Base-by-base conservation (phyloP, 2,797 vertebrate genomes). In the Anguilla anguilla region DNA sequence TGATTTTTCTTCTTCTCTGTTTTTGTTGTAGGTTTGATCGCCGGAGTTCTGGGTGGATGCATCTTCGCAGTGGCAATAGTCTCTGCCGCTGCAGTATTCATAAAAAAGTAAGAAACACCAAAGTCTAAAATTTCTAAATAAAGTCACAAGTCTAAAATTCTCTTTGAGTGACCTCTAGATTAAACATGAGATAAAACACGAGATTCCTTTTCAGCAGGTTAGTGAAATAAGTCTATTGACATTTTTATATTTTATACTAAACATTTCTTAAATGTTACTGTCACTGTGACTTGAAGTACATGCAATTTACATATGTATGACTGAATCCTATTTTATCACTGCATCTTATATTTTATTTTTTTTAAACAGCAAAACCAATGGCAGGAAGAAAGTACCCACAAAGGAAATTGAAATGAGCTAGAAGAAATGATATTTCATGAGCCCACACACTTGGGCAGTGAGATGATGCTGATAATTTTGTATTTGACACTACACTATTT, bases 11-110 rank as follows among this genome's bases (percentile, higher is more conserved):
- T 28, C 6, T 69, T 67, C 2, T 64, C 28, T 19, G 19, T 59
- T 85, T 46, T 55, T 2, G 9, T 85, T 46, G 31, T 87, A 93
- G 93, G 93, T 9, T 39, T 93, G 85, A 88, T 93, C 84, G 91
- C 92, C 46, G 91, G 90, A 2, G 25, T 93, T 83, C 9, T 93
- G 74, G 93, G 91, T 43, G 91, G 88, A 3, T 81, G 92, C 79
- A 84, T 93, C 46, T 93, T 93, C 86, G 89, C 85, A 3, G 89
- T 87, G 39, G 91, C 93, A 0, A 3, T 90, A 15, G 67, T 90
- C 53, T 64, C 89, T 81, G 86, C 88, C n/a, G 2, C 90, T 77
- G 91, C 84, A 6, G 2, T 91, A 43, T n/a, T 92, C 84, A 88
- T 92, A 39, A 77, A 85, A 46, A 87, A 88, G 72, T 86, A 74